Evolutionary conservation across 1,140 invertebrate species (phyloP), one percentile per base, ranked within the genome.

Genomic region (Lucilia cuprina): DNA sequence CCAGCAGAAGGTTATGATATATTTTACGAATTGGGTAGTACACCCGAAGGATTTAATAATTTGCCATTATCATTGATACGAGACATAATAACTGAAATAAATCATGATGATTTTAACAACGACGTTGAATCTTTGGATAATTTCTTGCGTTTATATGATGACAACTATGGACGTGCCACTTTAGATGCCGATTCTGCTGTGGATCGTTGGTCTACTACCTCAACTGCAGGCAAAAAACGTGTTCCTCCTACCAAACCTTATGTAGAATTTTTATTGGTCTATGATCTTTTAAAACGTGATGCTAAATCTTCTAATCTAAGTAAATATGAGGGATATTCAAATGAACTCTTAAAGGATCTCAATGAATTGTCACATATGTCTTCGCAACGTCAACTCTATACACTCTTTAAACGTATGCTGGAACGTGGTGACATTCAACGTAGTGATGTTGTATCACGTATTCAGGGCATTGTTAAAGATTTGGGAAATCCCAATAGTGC

Each of bases 231-330:
- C 14, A 91, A 90, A 77, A 91, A 91, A 85, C 86, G 89, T 25
- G 87, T 91, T 17, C 90, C 90, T 13, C 90, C 90, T 21, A 91
- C 90, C 1, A 90, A 90, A 65, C 90, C 90, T 0, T 91, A 91
- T 82, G 90, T 91, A 7, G 89, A 90, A 70, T 90, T 91, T 82
- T 82, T 91, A 49, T 85, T 91, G 41, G 87, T 91, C 13, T 91
- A 91, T 80, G 90, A 91, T 85, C 83, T 91, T n/a, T 84, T 91
- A 0, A 91, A 91, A 84, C 89, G 90, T 5, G 90, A 91, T 83
- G 90, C 90, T 9, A 91, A 91, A 75, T 87, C 89, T 1, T 86
- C 87, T 1, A 91, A 90, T 86, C 85, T 91, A 0, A 90, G 87
- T 83, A 89, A 90, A 87, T 91, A 91, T 60, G 88, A 89, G 65